Evolutionary conservation across 1,140 invertebrate genomes (phyloP).

Genomic region (Zaprionus vittiger): DNA sequence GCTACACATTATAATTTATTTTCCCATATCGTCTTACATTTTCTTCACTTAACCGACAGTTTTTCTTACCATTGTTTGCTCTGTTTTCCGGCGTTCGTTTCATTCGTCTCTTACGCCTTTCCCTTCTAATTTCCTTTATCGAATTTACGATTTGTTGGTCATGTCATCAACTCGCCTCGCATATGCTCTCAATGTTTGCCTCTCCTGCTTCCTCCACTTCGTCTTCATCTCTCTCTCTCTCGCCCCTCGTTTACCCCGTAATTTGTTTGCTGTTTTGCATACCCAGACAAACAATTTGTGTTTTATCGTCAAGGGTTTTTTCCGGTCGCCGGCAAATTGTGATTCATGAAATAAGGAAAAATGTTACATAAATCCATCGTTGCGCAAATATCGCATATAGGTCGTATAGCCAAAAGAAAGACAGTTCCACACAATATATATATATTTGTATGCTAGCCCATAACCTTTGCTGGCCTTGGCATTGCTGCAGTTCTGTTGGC

Average conservation of each 20-base stretch:
- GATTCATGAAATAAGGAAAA: conserved; percentile 3
- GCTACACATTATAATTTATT: neutral
- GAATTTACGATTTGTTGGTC: conserved; percentile 81
- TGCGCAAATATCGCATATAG: conserved; percentile 4
- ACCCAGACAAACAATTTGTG: conserved; percentile 60
- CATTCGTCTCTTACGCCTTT: conserved; percentile 65
- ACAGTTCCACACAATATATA: neutral
- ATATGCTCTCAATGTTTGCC: conserved; percentile 35
- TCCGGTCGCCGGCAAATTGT: conserved; percentile 61
- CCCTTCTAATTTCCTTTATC: conserved; percentile 81
- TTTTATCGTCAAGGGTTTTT: conserved; percentile 54
- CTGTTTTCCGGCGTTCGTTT: conserved; percentile 35
- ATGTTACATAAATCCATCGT: conserved; percentile 34
- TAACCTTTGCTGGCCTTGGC: conserved; percentile 59
- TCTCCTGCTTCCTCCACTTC: conserved; percentile 36
- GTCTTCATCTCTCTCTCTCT: conserved; percentile 34
- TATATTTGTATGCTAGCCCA: conserved; percentile 41
- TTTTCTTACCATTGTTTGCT: conserved; percentile 30
- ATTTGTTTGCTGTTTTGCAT: conserved; percentile 15
- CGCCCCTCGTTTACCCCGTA: conserved; percentile 4
- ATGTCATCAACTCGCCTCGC: conserved; percentile 66
- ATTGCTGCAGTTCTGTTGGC: conserved; percentile 12
- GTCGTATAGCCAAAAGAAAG: conserved; percentile 26
- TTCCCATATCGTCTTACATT: neutral
- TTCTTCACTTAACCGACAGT: conserved; percentile 1